Conservation (phyloP, 1,140 invertebrate species). For the Wiebesia pumilae region DNA sequence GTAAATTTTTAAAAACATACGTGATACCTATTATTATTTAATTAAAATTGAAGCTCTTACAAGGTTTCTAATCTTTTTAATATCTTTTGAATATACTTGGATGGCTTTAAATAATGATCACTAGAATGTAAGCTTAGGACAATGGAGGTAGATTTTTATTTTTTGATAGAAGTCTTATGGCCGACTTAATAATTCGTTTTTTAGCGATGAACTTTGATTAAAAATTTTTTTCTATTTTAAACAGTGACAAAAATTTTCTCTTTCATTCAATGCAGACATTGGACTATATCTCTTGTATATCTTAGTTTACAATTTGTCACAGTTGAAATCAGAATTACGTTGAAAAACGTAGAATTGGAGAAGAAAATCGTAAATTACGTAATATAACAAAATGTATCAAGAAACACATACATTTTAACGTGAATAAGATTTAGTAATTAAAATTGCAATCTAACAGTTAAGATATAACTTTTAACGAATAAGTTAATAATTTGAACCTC, state of each 20-base stretch:
- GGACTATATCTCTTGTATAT: too few relatives aligned
- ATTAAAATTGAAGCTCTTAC: conserved; percentile 21
- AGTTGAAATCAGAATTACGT: too few relatives aligned
- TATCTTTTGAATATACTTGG: conserved; percentile 12
- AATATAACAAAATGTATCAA: too few relatives aligned
- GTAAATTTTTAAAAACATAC: background rate
- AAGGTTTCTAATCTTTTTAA: conserved; percentile 22
- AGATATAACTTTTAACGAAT: too few relatives aligned
- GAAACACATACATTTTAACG: too few relatives aligned
- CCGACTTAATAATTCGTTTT: background rate
- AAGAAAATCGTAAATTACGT: too few relatives aligned
- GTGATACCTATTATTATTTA: conserved; percentile 4
- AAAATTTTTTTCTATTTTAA: background rate
- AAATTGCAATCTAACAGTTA: too few relatives aligned
- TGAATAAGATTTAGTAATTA: too few relatives aligned
- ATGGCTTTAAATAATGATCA: conserved; percentile 13
- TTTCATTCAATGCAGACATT: too few relatives aligned
- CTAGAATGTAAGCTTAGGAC: conserved; percentile 12
- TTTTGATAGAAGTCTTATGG: background rate
- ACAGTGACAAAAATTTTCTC: background rate
- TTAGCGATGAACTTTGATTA: conserved; percentile 1
- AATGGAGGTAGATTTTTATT: conserved; percentile 26
- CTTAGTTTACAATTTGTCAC: too few relatives aligned
- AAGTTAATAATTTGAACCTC: too few relatives aligned
- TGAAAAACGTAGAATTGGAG: too few relatives aligned